Evolutionary conservation across 2,113 vertebrate species (phyloP), one percentile per base, ranked within the genome.

Genomic region (Circaetus cinerascens): DNA sequence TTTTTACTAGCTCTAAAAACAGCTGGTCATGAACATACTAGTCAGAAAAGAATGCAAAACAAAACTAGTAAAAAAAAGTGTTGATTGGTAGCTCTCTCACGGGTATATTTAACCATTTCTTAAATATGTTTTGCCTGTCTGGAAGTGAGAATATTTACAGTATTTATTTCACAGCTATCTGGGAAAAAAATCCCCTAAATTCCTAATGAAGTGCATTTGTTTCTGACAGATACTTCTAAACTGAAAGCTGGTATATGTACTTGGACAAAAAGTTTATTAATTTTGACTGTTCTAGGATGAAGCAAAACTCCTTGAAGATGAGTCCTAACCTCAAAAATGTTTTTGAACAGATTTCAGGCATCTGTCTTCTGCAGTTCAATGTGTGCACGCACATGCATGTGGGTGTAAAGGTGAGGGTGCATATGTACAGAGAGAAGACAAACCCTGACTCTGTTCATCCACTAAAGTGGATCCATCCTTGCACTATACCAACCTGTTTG

Each of bases 1-100:
- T 94, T 97, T 97, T 96, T 97, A 97, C 95, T 97, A 96, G 93
- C 81, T 96, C 95, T 80, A 82, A 88, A 95, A 96, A 91, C 97
- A 97, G 97, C 96, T 97, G 96, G 77, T 87, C 92, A 40, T 71
- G 92, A 95, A 91, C 92, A 77, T 46, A 76, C 86, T 59, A 96
- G 93, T 96, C 91, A 93, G 90, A 95, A 97, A 97, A 96, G 88
- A 97, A 96, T 89, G 95, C 92, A 96, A 96, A 95, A 95, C 92
- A 96, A 96, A 96, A 86, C 91, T 71, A 86, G 94, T 93, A 93
- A 94, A 97, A 93, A 93, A 50, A 81, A 86, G 95, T 95, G 95
- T 95, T 97, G 96, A 96, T 90, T 97, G 88, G 93, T 93, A 71
- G 94, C 53, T 82, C 91, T 97, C 96, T 96, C 95, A 96, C 10